Evolutionary conservation across 2,888 invertebrate genomes (phyloP), one percentile per base, ranked within the genome.

Genomic region (Drosophila acutilabella): DNA sequence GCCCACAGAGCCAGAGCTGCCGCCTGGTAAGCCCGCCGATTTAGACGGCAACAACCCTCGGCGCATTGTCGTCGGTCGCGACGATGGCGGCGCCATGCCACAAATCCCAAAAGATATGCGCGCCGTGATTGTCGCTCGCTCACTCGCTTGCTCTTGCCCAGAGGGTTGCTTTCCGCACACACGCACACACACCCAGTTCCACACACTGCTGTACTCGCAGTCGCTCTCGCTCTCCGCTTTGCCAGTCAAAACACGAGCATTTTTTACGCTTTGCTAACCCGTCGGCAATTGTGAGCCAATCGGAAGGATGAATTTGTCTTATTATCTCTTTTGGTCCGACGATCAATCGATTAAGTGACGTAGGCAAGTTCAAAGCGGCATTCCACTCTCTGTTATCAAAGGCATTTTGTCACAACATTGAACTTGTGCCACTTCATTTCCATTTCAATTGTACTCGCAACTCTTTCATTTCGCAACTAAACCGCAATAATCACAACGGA

Each of bases 61-160:
- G 74, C 79, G 83, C 78, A 86, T 91, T 91, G 89, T 81, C 80
- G 80, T 82, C 90, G 91, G 89, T 90, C 89, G 91, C 88, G 80
- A 80, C 72, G 80, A 76, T 86, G 88, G 73, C 89, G 91, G 90
- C 91, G 90, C 91, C 90, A 90, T 90, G 81, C 58, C 81, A 74
- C 80, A 89, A 89, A 89, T 90, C 86, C 83, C 86, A 80, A 75
- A 71, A 80, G 83, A 83, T 83, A 83, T 83, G 88, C 83, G 83
- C 82, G 82, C 88, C 53, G 83, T 83, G 83, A 83, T 83, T 83
- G 84, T 64, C 81, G 67, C 58, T 69, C 64, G 50, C 10, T 33
- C 16, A 4, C 20, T 64, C 81, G 67, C 58, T 69, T 60, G 50
- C 10, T 33, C 16, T 10, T 30, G 71, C 50, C 65, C 67, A 62